phyloP scores from a whole-genome alignment of 2,888 invertebrate species.

The Lacanobia oleracea region DNA sequence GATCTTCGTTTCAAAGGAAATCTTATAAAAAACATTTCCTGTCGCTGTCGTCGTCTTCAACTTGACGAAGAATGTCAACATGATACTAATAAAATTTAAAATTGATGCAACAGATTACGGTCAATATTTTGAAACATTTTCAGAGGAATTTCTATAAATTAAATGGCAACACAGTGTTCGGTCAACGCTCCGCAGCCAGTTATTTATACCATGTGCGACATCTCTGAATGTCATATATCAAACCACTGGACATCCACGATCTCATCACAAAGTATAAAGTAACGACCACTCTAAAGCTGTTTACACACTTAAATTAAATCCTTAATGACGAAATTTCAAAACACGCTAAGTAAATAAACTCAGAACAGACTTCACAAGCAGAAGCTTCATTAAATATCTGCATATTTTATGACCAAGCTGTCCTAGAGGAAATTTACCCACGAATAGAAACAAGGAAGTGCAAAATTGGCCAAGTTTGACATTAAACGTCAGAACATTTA shows the following conservation, averaged over 20 bases:
- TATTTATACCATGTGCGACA: conserved; percentile 77
- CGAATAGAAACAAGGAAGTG: conserved; percentile 32
- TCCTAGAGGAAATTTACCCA: conserved; percentile 29
- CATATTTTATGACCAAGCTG: conserved; percentile 31
- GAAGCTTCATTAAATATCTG: conserved; percentile 31
- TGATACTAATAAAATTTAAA: conserved; percentile 18
- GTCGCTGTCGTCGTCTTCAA: neutral
- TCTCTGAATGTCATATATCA: conserved; percentile 78
- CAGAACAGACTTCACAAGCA: conserved; percentile 25
- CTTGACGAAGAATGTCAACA: conserved; percentile 3
- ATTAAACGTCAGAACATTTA: conserved; percentile 22
- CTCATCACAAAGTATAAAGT: conserved; percentile 76
- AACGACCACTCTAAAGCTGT: conserved; percentile 71
- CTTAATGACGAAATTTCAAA: conserved; percentile 40
- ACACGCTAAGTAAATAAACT: conserved; percentile 43
- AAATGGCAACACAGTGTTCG: conserved; percentile 70
- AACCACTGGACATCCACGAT: conserved; percentile 74
- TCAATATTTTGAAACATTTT: conserved; percentile 39
- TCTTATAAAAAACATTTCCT: conserved; percentile 18
- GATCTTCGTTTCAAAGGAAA: conserved; percentile 2
- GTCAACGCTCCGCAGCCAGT: conserved; percentile 73
- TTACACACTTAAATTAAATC: conserved; percentile 66
- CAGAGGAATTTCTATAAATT: conserved; percentile 58
- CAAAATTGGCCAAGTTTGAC: conserved; percentile 43
- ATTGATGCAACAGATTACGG: conserved; percentile 25